Base-by-base conservation (phyloP, 2,888 invertebrate genomes). In the Zygogramma bicolorata region DNA sequence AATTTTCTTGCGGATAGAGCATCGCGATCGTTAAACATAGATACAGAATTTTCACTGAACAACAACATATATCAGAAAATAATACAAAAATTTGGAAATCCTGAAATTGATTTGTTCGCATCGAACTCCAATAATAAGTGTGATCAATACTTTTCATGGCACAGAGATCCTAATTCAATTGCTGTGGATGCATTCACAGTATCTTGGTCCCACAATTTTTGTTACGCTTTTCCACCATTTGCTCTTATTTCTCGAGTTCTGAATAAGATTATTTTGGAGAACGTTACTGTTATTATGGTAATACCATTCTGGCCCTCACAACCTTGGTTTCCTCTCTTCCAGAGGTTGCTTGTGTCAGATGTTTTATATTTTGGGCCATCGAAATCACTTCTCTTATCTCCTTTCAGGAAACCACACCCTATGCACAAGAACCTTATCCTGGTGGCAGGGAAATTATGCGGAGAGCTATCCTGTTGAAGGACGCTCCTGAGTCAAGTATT, bases 391-490 rank as follows among this genome's bases (percentile, higher is more conserved):
- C 18, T 53, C 3, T n/a, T 20, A 10, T 10, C 15, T 53, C 7
- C 53, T 53, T 53, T 18, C 53, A 53, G n/a, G 53, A 31, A 31
- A 31, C 31, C 53, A 22, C 53, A 53, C 4, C 53, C 53, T 22
- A 53, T 53, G 18, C 15, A 53, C 20, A 20, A 0, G 25, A 53
- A 3, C 15, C 46, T 46, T 53, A 53, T 8, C 53, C 18, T 53
- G 53, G 53, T 8, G n/a, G 53, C 25, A n/a, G 53, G 53, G 53
- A 53, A 53, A 53, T 53, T 18, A 53, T 53, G 10, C 15, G 53
- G 20, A 20, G 53, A 18, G n/a, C 53, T n/a, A 18, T 53, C 18
- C 3, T 3, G 8, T 22, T 53, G 53, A n/a, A n/a, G n/a, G n/a
- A n/a, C n/a, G n/a, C n/a, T n/a, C n/a, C n/a, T n/a, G n/a, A n/a